Base-by-base conservation (phyloP, 2,888 invertebrate genomes). In the Eupithecia subumbrata region DNA sequence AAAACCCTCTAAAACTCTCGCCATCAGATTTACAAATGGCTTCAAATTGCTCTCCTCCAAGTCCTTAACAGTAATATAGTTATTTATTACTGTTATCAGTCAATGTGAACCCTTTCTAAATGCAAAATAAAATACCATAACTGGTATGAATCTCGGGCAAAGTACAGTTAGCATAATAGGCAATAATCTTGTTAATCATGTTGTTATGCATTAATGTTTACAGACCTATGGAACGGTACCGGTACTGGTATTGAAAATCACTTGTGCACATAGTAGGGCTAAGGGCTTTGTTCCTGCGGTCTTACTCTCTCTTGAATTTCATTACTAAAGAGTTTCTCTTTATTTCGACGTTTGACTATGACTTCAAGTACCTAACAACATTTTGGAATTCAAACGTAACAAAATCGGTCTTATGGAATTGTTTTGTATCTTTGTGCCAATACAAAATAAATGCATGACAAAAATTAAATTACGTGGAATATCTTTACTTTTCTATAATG, bases 61-160 rank as follows among this genome's bases (percentile, higher is more conserved):
- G 11, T 25, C 48, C 34, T 30, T 69, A 60, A 75, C 56, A 64
- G 70, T 68, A 68, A 43, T 34, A 40, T 71, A 71, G 70, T 68
- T 73, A 75, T 73, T 72, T 71, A 78, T 76, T 71, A 78, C 63
- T 74, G 75, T 73, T 56, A 75, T 74, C 72, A 76, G 48, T 64
- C 72, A 74, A 70, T 66, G 76, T 52, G 30, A 72, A 73, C 78
- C 80, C 75, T 80, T 80, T 80, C 81, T 78, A 78, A 78, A 80
- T 80, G 79, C 79, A 82, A 82, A 82, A 82, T 79, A 82, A 82
- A 82, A 82, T 76, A 76, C 76, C 80, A 76, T 76, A 81, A 82
- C 82, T 80, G 74, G 81, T 75, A 79, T 76, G 75, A 82, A 79
- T 76, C 81, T 81, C 82, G 83, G 82, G 40, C 82, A 77, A 56